Evolutionary conservation across 2,888 invertebrate species (phyloP).

Genomic region (Xylocampa areola): DNA sequence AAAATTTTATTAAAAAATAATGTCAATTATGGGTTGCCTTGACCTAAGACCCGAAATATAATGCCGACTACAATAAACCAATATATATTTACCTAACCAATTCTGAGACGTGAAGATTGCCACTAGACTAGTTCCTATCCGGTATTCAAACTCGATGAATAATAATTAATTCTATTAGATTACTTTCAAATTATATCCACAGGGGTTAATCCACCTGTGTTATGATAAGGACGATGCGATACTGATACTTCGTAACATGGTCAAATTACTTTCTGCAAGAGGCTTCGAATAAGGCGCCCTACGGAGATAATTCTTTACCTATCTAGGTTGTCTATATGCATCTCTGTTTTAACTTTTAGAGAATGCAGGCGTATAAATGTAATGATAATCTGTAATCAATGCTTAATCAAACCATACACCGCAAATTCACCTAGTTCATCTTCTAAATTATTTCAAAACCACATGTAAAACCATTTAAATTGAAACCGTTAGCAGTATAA

Average conservation of each 20-base stretch:
- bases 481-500: neutral
- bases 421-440: neutral
- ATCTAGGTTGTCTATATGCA: conserved; percentile 48
- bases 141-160: conserved; percentile 66
- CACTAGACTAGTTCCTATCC: conserved; percentile 72
- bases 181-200: conserved; percentile 66
- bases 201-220: conserved; percentile 64
- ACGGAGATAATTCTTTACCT: conserved; percentile 48
- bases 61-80: conserved; percentile 61
- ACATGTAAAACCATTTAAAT: conserved; percentile 3
- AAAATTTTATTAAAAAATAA: conserved; percentile 42
- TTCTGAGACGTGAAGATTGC: conserved; percentile 63
- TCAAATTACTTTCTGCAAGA: conserved; percentile 41
- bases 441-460: neutral
- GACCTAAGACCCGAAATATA: conserved; percentile 66
- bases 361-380: too few relatives aligned
- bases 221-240: conserved; percentile 53
- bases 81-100: conserved; percentile 63
- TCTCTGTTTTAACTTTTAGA: too few relatives aligned
- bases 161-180: conserved; percentile 74
- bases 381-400: neutral
- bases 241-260: conserved; percentile 54
- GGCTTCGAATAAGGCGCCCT: conserved; percentile 52
- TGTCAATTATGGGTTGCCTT: conserved; percentile 64
- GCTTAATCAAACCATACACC: neutral